Evolutionary conservation across 64 coral and sea anemone genomes (phyloP), one percentile per base, ranked within the genome.

Genomic region (Pachyseris speciosa): DNA sequence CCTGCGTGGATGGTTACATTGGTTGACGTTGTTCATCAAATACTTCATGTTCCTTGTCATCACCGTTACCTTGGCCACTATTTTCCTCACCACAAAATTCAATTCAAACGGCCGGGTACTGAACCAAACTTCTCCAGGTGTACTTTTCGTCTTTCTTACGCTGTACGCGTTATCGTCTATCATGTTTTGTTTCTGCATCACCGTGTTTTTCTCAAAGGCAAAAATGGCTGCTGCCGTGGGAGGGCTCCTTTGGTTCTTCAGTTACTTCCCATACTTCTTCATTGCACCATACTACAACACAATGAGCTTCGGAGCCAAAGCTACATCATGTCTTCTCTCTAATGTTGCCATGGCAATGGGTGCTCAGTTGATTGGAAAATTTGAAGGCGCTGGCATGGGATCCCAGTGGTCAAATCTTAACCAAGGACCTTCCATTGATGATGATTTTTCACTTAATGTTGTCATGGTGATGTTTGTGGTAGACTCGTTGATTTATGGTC

Each of bases 151-250:
- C 8, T 95, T 95, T 30, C 71, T 99, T 13, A 67, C 87, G 2
- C 84, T 99, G 0, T 99, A 90, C 60, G 26, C 86, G 17, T 53
- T 87, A 20, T 99, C 97, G 11, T 85, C 86, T 7, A 91, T 99
- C 47, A 99, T 99, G 90, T 99, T 99, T 63, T 99, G 97, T 38
- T 99, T 99, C 55, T 84, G 87, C 24, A 65, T 99, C 40, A 99
- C 94, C 47, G 97, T 99, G 27, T 99, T 99, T 74, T 95, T 99
- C 63, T 95, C 93, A 16, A 99, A 93, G 41, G 97, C 97, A 34
- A 99, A 92, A 52, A 40, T 92, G 37, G 97, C 90, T 39, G 90
- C 94, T 4, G 97, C 90, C 33, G 94, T 85, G 10, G 90, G 97
- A 22, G 97, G 97, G 5, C 83, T 99, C 9, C 71, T 99, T 16